Evolutionary conservation across 2,888 invertebrate genomes (phyloP).

Genomic region (Acrocera orbiculus): DNA sequence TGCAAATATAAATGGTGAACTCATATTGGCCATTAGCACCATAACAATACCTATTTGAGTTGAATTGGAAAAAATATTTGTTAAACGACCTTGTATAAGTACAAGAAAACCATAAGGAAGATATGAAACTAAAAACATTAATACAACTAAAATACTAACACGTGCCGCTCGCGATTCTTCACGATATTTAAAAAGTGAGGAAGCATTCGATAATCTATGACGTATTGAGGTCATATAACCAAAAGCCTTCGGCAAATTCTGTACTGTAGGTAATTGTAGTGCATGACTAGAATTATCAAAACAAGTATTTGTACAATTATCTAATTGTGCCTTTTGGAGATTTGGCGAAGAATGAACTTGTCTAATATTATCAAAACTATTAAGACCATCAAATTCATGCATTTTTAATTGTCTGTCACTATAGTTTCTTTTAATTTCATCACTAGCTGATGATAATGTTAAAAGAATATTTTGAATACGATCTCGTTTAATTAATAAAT

Average conservation of each 20-base stretch:
- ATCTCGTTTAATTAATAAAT: slow-evolving; percentile 13
- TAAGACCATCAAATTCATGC: slow-evolving; percentile 21
- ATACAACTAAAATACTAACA: slow-evolving; percentile 44
- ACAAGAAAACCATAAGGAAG: slow-evolving; percentile 29
- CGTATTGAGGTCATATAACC: slow-evolving; percentile 51
- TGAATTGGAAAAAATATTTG: slow-evolving; percentile 24
- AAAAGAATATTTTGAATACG: slow-evolving; percentile 25
- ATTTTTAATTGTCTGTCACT: slow-evolving; percentile 26
- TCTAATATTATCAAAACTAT: slow-evolving; percentile 19
- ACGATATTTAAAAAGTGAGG: slow-evolving; percentile 64
- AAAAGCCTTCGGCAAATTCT: slow-evolving; percentile 28
- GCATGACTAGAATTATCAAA: slow-evolving; percentile 11
- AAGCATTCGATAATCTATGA: slow-evolving; percentile 67
- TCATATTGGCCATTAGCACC: slow-evolving; percentile 28
- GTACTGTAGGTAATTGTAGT: slow-evolving; percentile 23
- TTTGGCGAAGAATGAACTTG: slow-evolving; percentile 31
- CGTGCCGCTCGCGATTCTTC: slow-evolving; percentile 81
- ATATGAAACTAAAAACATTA: slow-evolving; percentile 32
- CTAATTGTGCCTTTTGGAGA: slow-evolving; percentile 19
- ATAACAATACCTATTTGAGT: slow-evolving; percentile 28
- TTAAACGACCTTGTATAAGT: slow-evolving; percentile 24
- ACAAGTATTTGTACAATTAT: neutral
- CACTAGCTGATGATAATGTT: slow-evolving; percentile 27
- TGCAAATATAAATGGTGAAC: slow-evolving; percentile 31
- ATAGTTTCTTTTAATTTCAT: slow-evolving; percentile 28